Evolutionary conservation across 2,113 vertebrate species (phyloP), one percentile per base, ranked within the genome.

Genomic region (Oncorhynchus nerka): DNA sequence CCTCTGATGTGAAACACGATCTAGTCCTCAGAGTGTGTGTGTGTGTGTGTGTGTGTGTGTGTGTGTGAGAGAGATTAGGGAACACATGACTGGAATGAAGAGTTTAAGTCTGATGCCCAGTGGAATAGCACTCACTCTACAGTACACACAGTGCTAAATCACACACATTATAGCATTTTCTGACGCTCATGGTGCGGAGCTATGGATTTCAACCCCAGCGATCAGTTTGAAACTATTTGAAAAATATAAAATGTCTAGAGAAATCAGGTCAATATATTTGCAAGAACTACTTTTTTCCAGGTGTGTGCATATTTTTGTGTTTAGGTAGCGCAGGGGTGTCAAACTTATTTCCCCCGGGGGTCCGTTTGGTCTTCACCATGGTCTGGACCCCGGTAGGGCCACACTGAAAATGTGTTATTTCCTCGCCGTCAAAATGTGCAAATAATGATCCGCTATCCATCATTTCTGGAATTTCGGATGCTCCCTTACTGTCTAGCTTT

Each of bases 51-150:
- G 32, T 19, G 66, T 20, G 30, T 9, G 66, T 2, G 28, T 19
- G 66, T 3, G 66, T 8, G 11, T n/a, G 26, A 68, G 55, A 70
- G 49, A 78, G 45, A 80, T 91, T 87, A 89, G 26, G 71, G 75
- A 86, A 67, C 90, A 87, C 89, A 92, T 92, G 89, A 92, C 87
- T 87, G 86, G 72, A 81, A 85, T 84, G 78, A 89, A 68, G 67
- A 66, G 69, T 79, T 88, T 75, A 67, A 68, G 81, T 61, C 55
- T 78, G 68, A 85, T 79, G 80, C 62, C 45, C 28, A 75, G 16
- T 5, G 45, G 1, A 78, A 55, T 34, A 20, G 16, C n/a, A 62
- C 59, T 62, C 69, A 57, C 34, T 6, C 32, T 6, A 51, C 61
- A 79, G 32, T 6, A 51, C 61, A 79, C 59, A 70, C 75, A 76